Conservation (phyloP, 2,113 vertebrate genomes). For the Scomber colias region DNA sequence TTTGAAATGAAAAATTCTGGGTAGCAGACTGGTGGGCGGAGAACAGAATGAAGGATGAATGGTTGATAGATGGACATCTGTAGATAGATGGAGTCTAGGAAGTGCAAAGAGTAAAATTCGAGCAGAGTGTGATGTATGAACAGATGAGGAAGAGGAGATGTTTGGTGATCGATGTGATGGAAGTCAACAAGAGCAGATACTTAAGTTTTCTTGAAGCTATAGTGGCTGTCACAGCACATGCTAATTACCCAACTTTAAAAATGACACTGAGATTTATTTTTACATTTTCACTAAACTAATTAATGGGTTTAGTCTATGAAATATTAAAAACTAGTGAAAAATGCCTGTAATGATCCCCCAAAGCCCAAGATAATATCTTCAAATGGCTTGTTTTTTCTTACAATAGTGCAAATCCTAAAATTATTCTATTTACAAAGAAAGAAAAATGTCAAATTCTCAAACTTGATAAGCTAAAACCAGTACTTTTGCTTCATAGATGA, state of each 20-base stretch:
- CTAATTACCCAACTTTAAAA: no score
- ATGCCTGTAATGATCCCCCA: no score
- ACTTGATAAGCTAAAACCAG: background rate
- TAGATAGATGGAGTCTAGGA: background rate
- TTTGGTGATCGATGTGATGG: accelerated
- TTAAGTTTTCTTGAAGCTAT: background rate
- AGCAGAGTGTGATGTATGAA: background rate
- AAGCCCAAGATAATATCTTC: no score
- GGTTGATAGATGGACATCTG: background rate
- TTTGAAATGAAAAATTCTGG: background rate
- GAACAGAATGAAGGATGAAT: background rate
- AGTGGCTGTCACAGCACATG: no score
- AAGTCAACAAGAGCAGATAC: background rate
- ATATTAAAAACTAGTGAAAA: no score
- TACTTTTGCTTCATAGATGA: no score
- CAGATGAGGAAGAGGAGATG: background rate
- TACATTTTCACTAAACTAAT: no score
- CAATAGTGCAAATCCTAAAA: background rate
- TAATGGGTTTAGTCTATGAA: no score
- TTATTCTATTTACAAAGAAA: background rate
- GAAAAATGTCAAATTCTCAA: background rate
- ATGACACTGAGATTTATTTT: no score
- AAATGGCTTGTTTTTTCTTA: no score
- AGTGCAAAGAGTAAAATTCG: background rate
- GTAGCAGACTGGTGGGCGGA: background rate